Conservation (phyloP, 1,140 invertebrate genomes). For the Orussus abietinus region DNA sequence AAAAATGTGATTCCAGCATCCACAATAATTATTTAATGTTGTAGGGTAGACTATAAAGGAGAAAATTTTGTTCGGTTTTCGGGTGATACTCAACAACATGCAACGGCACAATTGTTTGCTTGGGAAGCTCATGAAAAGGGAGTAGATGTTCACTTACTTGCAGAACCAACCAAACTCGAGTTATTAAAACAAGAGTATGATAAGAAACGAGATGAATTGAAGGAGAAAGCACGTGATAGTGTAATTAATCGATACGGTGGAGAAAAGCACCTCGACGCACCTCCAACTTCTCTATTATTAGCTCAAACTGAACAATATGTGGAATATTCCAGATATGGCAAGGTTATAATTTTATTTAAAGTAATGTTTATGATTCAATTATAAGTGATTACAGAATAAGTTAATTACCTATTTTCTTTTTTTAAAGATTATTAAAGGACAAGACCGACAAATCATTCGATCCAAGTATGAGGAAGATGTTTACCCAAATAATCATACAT, state of each 20-base stretch:
- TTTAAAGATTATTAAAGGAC: conserved; percentile 65
- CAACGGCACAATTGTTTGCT: conserved; percentile 91
- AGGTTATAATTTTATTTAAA: conserved; percentile 48
- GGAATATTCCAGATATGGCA: conserved; percentile 92
- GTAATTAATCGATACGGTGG: conserved; percentile 89
- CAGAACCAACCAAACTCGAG: conserved; percentile 97
- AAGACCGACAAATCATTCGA: conserved; percentile 80
- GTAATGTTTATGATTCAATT: conserved; percentile 1
- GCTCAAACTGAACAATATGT: conserved; percentile 96
- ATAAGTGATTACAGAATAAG: neutral
- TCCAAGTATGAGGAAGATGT: conserved; percentile 96
- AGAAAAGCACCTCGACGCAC: conserved; percentile 83
- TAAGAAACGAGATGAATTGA: conserved; percentile 83
- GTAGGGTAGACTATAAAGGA: conserved; percentile 81
- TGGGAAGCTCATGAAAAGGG: conserved; percentile 95
- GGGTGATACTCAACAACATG: conserved; percentile 89
- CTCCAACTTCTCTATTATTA: conserved; percentile 79
- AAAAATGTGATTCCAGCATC: conserved; percentile 3
- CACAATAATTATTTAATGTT: conserved; percentile 7
- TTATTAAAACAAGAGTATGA: conserved; percentile 86
- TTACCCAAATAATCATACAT: conserved; percentile 86
- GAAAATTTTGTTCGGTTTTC: conserved; percentile 95
- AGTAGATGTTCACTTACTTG: conserved; percentile 92
- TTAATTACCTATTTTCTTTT: conserved; percentile 13
- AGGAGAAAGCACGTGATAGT: conserved; percentile 65